Evolutionary conservation across 1,140 invertebrate species (phyloP).

Genomic region (Vanessa atalanta): DNA sequence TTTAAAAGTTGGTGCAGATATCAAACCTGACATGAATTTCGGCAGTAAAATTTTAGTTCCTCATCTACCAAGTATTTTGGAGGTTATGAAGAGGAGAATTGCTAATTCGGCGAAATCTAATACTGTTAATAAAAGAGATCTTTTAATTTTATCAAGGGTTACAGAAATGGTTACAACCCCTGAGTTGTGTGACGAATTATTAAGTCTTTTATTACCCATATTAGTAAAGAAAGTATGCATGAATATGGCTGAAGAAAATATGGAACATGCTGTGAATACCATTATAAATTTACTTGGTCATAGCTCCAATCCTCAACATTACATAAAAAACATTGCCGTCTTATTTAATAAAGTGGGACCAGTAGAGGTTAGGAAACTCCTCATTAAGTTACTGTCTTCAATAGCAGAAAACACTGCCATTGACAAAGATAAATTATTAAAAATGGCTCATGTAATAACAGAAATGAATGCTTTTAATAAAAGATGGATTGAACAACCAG

Average conservation of each 20-base stretch:
- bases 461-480: conserved; percentile 93
- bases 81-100: conserved; percentile 85
- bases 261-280: conserved; percentile 83
- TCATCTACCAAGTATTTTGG: conserved; percentile 86
- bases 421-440: conserved; percentile 63
- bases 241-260: conserved; percentile 84
- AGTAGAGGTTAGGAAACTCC: conserved; percentile 83
- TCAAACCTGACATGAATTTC: conserved; percentile 81
- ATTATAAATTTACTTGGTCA: conserved; percentile 87
- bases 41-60: conserved; percentile 88
- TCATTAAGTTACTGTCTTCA: conserved; percentile 82
- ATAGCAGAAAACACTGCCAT: conserved; percentile 77
- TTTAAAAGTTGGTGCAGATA: conserved; percentile 57
- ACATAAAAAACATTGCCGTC: conserved; percentile 85
- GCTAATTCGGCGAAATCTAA: conserved; percentile 82
- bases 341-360: conserved; percentile 84
- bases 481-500: conserved; percentile 94
- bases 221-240: conserved; percentile 84
- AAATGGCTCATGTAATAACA: conserved; percentile 80
- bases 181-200: conserved; percentile 84
- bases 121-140: conserved; percentile 84
- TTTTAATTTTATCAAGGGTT: conserved; percentile 89
- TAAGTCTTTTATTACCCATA: conserved; percentile 88
- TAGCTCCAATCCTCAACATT: conserved; percentile 83
- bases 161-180: conserved; percentile 86